A percentile compares a stretch with the other conserved stretches of the same genome.
Evolutionary conservation across 2,888 invertebrate genomes (phyloP).

Genomic region (Neocrepidodera transversa): DNA sequence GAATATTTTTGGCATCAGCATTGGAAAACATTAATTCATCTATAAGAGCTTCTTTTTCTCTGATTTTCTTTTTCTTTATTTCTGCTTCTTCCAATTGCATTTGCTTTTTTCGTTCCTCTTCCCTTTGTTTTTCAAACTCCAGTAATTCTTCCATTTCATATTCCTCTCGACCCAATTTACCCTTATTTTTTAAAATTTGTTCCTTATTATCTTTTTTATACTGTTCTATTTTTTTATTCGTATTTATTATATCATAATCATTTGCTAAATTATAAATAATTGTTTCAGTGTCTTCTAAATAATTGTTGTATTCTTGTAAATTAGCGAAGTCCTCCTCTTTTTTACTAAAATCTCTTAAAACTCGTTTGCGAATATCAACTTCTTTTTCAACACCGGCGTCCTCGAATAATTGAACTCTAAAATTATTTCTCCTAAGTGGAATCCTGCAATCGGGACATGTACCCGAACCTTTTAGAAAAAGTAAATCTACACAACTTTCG

Average conservation of each 20-base stretch:
- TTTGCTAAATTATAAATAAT: conserved; percentile 91
- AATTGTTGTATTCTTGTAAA: conserved; percentile 90
- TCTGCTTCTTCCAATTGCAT: conserved; percentile 71
- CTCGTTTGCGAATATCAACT: conserved; percentile 89
- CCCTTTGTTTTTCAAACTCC: conserved; percentile 80
- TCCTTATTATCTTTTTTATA: conserved; percentile 92
- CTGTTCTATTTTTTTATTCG: conserved; percentile 88
- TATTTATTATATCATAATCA: conserved; percentile 86
- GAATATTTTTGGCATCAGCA: conserved; percentile 86
- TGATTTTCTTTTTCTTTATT: conserved; percentile 81
- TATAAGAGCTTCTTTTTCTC: conserved; percentile 90
- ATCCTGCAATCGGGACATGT: conserved; percentile 94
- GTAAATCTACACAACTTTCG: conserved; percentile 94
- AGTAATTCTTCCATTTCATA: conserved; percentile 85
- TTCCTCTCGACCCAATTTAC: conserved; percentile 79
- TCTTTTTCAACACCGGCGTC: conserved; percentile 97
- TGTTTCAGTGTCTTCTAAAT: conserved; percentile 92
- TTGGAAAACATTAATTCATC: conserved; percentile 95
- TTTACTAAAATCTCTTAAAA: conserved; percentile 91
- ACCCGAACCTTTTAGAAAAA: conserved; percentile 96
- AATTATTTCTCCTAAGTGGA: conserved; percentile 86
- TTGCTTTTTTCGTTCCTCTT: conserved; percentile 76
- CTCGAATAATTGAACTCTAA: conserved; percentile 94
- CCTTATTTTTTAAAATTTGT: conserved; percentile 80
- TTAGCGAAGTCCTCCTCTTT: conserved; percentile 91